These are phyloP conservation scores for Eulemur rubriventer DNA, from an alignment of 2,797 vertebrate genomes.

Conservation along the genomic window DNA sequence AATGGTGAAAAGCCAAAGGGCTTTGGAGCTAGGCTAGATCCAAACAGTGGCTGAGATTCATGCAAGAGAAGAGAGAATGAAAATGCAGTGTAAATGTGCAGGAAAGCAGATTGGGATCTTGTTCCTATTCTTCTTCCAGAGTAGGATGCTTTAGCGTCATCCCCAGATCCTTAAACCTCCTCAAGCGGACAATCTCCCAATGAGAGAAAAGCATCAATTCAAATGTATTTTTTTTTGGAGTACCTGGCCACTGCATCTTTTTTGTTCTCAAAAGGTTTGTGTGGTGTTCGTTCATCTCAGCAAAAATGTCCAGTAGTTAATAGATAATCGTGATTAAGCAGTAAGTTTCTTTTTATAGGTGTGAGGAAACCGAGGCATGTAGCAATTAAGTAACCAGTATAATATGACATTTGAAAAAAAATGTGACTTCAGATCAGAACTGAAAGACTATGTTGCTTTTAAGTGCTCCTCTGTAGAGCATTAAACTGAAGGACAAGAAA, in stretches of 20 bases:
- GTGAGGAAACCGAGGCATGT: constrained; percentile 17
- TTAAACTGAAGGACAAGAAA: constrained; percentile 22
- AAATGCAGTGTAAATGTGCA: neutral
- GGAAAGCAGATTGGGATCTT: neutral
- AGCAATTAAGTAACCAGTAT: neutral
- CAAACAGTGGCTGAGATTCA: neutral
- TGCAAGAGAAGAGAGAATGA: neutral
- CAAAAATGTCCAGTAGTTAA: neutral
- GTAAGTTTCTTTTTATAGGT: neutral
- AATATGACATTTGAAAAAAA: neutral
- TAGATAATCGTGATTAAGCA: constrained; percentile 39
- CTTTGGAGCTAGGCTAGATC: neutral
- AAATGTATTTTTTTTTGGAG: neutral
- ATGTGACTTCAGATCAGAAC: neutral
- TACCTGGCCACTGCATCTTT: neutral
- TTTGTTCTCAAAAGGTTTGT: constrained; percentile 38
- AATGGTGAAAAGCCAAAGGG: neutral
- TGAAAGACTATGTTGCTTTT: constrained; percentile 14
- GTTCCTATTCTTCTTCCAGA: constrained; percentile 7
- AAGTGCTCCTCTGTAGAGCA: neutral
- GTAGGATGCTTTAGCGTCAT: neutral
- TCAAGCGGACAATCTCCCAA: neutral
- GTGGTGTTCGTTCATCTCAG: neutral
- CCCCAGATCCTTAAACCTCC: neutral
- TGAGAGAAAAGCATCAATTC: neutral